These are phyloP conservation scores for Xestia sexstrigata DNA, from an alignment of 2,888 invertebrate genomes.

Conservation along the genomic window DNA sequence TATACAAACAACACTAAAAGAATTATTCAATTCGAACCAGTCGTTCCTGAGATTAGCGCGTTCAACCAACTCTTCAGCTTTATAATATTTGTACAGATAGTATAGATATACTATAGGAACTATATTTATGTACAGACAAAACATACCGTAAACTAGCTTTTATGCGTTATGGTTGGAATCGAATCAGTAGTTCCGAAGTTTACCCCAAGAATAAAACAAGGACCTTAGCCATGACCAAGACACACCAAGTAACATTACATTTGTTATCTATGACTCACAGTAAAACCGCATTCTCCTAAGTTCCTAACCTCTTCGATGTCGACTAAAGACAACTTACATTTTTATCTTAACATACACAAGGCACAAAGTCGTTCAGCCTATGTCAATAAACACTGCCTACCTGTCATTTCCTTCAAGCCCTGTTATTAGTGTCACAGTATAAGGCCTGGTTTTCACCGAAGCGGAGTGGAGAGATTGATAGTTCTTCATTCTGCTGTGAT, in stretches of 20 bases:
- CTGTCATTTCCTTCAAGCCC: constrained; percentile 18
- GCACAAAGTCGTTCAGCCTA: constrained; percentile 10
- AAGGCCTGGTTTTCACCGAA: not conserved
- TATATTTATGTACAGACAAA: not conserved
- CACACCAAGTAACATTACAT: constrained; percentile 21
- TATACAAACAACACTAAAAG: too few relatives aligned
- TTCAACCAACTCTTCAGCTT: too few relatives aligned
- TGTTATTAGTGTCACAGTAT: constrained; percentile 1
- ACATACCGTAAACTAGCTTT: not conserved
- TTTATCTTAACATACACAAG: constrained; percentile 40
- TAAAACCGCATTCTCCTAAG: constrained; percentile 29
- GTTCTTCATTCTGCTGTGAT: not conserved
- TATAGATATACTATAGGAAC: not conserved
- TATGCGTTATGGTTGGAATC: not conserved
- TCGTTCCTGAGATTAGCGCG: too few relatives aligned
- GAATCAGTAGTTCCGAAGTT: not conserved
- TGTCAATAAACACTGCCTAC: constrained; percentile 28
- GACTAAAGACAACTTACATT: constrained; percentile 28
- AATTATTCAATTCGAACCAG: too few relatives aligned
- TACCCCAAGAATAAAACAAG: not conserved
- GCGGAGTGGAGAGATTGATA: not conserved
- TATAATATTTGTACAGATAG: too few relatives aligned
- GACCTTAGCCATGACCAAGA: constrained; percentile 23
- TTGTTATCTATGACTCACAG: constrained; percentile 23
- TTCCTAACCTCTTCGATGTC: constrained; percentile 12